Conservation (phyloP, 1,140 invertebrate species). For the Cyphomyrmex costatus region DNA sequence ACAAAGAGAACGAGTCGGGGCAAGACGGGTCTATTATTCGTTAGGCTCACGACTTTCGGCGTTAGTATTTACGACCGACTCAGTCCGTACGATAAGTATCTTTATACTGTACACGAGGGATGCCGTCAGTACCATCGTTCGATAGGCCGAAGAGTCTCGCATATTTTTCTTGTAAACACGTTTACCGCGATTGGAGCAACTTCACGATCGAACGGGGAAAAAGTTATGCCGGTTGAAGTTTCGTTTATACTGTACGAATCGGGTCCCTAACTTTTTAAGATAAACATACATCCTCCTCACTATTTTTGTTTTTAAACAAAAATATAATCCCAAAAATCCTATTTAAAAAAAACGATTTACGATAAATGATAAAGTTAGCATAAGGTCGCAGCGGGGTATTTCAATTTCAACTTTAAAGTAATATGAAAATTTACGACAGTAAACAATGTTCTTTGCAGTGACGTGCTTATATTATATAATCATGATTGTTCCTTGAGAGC, state of each 20-base stretch:
- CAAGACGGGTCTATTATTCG: conserved; percentile 42
- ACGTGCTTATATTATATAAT: no score
- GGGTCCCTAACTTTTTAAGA: no score
- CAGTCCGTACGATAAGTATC: conserved; percentile 29
- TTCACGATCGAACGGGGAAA: conserved; percentile 22
- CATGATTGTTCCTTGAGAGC: no score
- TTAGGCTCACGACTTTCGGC: conserved; percentile 45
- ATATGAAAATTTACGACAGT: no score
- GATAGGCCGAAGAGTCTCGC: neutral
- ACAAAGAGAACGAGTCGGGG: conserved; percentile 70
- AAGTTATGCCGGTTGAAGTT: neutral
- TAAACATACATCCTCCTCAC: neutral
- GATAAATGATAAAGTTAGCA: no score
- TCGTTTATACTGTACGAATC: neutral
- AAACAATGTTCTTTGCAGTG: no score
- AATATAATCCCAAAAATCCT: no score
- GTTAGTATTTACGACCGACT: conserved; percentile 41
- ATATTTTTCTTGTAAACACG: conserved; percentile 39
- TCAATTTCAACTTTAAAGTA: neutral
- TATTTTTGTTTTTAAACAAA: neutral
- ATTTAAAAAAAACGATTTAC: no score
- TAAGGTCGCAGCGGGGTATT: no score
- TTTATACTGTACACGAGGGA: conserved; percentile 16
- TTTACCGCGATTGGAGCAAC: conserved; percentile 32
- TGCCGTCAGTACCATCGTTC: conserved; percentile 10